Base-by-base conservation (phyloP, 2,797 vertebrate genomes). In the Synanceia verrucosa region DNA sequence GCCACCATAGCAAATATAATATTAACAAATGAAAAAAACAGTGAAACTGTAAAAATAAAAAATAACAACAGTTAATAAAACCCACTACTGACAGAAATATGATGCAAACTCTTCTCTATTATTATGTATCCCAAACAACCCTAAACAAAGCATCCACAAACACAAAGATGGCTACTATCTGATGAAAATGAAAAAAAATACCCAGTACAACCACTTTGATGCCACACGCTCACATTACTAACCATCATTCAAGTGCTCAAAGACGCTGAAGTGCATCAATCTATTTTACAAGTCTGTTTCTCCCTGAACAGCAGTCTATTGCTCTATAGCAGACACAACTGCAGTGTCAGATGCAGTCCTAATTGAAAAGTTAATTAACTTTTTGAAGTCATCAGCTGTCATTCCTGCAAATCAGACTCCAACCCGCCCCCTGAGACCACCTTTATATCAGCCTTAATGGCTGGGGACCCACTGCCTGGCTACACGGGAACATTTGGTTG, bases 291-390 rank as follows among this genome's bases (percentile, higher is more conserved):
- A 69, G 76, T 67, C 76, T 46, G 81, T 65, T 61, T 65, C 73
- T 88, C 89, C 85, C 84, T 21, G 74, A 83, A 52, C 82, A 78
- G 19, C 79, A 67, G 73, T 48, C 63, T 65, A 23, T 89, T 93
- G 88, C 85, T 89, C 86, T 16, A 29, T 85, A 88, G 87, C 91
- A 92, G 86, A 94, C 93, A 87, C 89, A 86, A 92, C 92, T 83
- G 79, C 93, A 87, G 91, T 90, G 92, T 95, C 95, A 94, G 94
- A 95, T 91, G 93, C 70, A 66, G 94, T 93, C 94, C 90, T 97
- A 97, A 98, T 97, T 97, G 96, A 96, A 96, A 97, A 97, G 94
- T 96, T 96, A 98, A 98, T 98, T 97, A 96, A 96, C 94, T 97
- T 97, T 95, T 94, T 94, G 93, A 97, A 96, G 95, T 94, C 96